Evolutionary conservation across 2,888 invertebrate species (phyloP).

Genomic region (Orchestes rusci): DNA sequence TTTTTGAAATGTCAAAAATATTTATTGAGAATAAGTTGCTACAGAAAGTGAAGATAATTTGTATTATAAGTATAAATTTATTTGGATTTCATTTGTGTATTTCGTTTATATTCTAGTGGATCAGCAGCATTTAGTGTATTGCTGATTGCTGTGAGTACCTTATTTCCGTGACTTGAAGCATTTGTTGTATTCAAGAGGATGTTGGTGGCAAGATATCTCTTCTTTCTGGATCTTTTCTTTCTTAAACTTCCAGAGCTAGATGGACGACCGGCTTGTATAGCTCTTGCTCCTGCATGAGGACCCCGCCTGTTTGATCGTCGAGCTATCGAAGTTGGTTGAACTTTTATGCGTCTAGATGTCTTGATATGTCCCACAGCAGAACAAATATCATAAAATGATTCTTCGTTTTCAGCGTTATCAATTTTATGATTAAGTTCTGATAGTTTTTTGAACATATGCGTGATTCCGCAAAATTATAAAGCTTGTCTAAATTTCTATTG

Average conservation of each 20-base stretch:
- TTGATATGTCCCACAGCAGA: conserved; percentile 4
- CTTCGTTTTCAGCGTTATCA: neutral
- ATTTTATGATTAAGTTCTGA: neutral
- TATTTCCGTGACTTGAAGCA: neutral
- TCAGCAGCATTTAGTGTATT: too few species aligned
- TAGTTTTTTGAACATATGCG: neutral
- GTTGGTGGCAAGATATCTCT: neutral
- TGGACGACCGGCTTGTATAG: neutral
- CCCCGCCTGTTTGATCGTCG: neutral
- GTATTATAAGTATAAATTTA: too few species aligned
- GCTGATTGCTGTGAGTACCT: too few species aligned
- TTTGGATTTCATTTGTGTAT: too few species aligned
- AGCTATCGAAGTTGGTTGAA: neutral
- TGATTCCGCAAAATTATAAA: neutral
- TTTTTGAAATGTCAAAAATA: too few species aligned
- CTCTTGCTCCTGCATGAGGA: conserved; percentile 2
- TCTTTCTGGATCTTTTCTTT: neutral
- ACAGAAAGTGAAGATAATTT: too few species aligned
- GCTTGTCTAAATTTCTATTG: neutral
- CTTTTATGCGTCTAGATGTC: conserved; percentile 1
- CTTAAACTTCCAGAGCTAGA: neutral
- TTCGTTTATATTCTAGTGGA: too few species aligned
- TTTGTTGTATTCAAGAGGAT: too few species aligned
- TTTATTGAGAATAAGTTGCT: too few species aligned
- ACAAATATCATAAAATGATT: conserved; percentile 2